phyloP scores from a whole-genome alignment of 2,888 invertebrate genomes.

The Stenolophus ochropezus region DNA sequence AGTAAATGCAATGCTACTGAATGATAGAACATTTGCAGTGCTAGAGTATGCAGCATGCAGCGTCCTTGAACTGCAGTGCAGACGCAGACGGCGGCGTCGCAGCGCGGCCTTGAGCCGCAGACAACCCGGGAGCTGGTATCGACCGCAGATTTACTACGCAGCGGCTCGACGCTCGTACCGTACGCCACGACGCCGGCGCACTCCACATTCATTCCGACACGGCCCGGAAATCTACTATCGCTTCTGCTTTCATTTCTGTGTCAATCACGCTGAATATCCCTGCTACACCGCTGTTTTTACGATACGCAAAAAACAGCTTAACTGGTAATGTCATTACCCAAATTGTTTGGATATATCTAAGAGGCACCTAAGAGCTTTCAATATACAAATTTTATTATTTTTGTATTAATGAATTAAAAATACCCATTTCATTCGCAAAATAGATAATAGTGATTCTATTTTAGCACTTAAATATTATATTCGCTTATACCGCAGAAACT shows the following conservation, averaged over 20 bases:
- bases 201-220: not conserved
- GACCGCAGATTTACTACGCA: conserved; percentile 27
- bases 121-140: conserved; percentile 46
- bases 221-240: not conserved
- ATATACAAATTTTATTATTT: no score
- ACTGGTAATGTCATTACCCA: no score
- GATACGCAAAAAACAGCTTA: no score
- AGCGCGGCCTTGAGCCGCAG: conserved; percentile 50
- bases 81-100: conserved; percentile 61
- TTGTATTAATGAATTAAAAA: no score
- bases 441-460: no score
- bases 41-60: not conserved
- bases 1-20: not conserved
- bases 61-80: conserved; percentile 26
- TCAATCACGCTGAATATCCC: not conserved
- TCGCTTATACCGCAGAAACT: no score
- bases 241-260: not conserved
- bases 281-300: no score
- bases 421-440: no score
- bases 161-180: not conserved
- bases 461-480: no score
- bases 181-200: not conserved
- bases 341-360: no score
- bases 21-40: not conserved
- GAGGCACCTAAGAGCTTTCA: no score